phyloP scores from a whole-genome alignment of 2,888 invertebrate genomes.

The Drosophila pseudotalamancana region DNA sequence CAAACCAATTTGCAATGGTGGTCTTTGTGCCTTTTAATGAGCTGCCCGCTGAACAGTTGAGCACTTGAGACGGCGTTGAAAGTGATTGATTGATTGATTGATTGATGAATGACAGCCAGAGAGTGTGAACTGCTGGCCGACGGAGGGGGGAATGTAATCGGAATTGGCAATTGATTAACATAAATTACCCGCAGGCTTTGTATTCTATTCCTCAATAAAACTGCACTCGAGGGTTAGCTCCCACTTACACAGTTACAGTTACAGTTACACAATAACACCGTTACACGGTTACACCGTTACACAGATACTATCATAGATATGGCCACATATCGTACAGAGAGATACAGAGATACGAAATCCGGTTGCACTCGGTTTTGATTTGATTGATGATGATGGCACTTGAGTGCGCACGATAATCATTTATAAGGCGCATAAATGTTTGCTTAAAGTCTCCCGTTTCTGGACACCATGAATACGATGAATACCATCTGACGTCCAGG shows the following conservation, averaged over 20 bases:
- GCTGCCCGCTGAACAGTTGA: constrained; percentile 40
- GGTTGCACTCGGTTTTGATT: constrained; percentile 66
- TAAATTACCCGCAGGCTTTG: constrained; percentile 58
- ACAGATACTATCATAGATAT: background rate
- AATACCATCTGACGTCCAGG: background rate
- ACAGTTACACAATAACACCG: background rate
- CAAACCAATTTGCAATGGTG: background rate
- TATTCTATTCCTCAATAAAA: constrained; percentile 14
- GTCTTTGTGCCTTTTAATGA: constrained; percentile 59
- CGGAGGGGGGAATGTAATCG: constrained; percentile 36
- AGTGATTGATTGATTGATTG: constrained; percentile 69
- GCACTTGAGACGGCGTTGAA: constrained; percentile 50
- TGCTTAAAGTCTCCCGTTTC: constrained; percentile 14
- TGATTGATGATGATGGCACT: constrained; percentile 69
- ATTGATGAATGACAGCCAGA: constrained; percentile 42
- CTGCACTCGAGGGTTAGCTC: constrained; percentile 25
- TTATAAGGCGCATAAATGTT: constrained; percentile 66
- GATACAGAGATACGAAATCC: constrained; percentile 18
- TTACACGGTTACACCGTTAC: no score
- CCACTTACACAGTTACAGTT: constrained; percentile 6
- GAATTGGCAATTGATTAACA: constrained; percentile 62
- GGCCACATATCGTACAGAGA: constrained; percentile 9
- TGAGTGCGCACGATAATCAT: constrained; percentile 68
- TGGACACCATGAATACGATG: constrained; percentile 10
- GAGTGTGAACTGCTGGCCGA: background rate